Conservation (phyloP, 2,888 invertebrate species). For the Hirtodrosophila cameraria region DNA sequence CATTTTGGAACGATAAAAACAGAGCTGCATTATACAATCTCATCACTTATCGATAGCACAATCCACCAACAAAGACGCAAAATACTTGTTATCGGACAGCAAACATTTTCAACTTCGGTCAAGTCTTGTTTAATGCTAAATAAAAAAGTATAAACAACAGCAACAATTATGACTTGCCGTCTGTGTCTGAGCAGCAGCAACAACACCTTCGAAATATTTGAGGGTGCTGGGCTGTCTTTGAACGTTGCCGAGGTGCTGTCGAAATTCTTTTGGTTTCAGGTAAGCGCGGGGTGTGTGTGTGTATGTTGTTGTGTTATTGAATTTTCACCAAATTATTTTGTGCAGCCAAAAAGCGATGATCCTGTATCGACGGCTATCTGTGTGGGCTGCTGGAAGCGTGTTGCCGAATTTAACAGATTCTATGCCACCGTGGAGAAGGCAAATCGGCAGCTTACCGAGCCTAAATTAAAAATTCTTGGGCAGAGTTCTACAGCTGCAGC, state of each 20-base stretch:
- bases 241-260: constrained; percentile 75
- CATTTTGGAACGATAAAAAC: too few relatives aligned
- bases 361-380: constrained; percentile 81
- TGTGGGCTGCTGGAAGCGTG: constrained; percentile 76
- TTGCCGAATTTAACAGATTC: constrained; percentile 76
- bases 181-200: constrained; percentile 79
- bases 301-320: background rate
- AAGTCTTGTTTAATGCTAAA: too few relatives aligned
- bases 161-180: constrained; percentile 81
- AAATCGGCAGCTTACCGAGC: constrained; percentile 75
- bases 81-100: too few relatives aligned
- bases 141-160: too few relatives aligned
- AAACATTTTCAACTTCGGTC: too few relatives aligned
- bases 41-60: too few relatives aligned
- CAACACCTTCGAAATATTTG: constrained; percentile 81
- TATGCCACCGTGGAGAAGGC: constrained; percentile 76
- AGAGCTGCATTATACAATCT: too few relatives aligned
- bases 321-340: constrained; percentile 3
- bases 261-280: constrained; percentile 84
- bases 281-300: constrained; percentile 35
- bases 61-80: too few relatives aligned
- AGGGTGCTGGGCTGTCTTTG: constrained; percentile 67
- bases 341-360: constrained; percentile 71
- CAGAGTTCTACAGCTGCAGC: too few relatives aligned
- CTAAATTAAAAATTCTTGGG: too few relatives aligned